Conservation (phyloP, 2,113 vertebrate species). For the Sphyrna mokarran region DNA sequence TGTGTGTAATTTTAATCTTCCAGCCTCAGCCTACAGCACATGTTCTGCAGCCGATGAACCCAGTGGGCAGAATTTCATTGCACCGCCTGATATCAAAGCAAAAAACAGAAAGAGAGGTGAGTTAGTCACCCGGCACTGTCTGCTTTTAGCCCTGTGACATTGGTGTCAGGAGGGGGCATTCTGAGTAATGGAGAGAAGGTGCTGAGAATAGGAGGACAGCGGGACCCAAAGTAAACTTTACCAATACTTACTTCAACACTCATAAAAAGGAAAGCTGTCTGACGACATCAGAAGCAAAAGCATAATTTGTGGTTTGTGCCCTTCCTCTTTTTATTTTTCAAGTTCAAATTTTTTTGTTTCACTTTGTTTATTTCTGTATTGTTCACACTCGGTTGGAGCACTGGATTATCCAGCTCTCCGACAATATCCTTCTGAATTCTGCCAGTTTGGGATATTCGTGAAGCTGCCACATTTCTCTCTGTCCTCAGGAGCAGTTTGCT, state of each 20-base stretch:
- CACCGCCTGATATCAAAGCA: not conserved
- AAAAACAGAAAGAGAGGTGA: slow-evolving; percentile 23
- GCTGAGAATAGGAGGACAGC: not conserved
- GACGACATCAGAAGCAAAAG: not conserved
- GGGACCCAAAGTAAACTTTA: not conserved
- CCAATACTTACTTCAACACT: not conserved
- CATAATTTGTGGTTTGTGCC: not conserved
- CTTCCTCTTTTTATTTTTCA: not conserved
- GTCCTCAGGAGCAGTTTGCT: not conserved
- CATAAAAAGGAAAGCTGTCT: not conserved
- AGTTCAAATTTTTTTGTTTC: not conserved
- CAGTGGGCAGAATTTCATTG: not conserved
- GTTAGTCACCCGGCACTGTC: not conserved
- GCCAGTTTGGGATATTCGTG: too few relatives aligned
- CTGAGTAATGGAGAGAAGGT: not conserved
- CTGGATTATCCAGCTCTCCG: not conserved
- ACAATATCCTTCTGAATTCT: not conserved
- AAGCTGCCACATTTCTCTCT: not conserved
- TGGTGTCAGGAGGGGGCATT: not conserved
- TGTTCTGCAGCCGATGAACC: not conserved
- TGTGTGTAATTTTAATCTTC: not conserved
- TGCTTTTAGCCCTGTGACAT: not conserved
- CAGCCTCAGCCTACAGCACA: not conserved
- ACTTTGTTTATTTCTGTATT: not conserved
- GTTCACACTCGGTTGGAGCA: not conserved